Evolutionary conservation across 30 jellyfish, hydroid and myxozoan genomes (phyloP).

Genomic region (Haliclystus octoradiatus): DNA sequence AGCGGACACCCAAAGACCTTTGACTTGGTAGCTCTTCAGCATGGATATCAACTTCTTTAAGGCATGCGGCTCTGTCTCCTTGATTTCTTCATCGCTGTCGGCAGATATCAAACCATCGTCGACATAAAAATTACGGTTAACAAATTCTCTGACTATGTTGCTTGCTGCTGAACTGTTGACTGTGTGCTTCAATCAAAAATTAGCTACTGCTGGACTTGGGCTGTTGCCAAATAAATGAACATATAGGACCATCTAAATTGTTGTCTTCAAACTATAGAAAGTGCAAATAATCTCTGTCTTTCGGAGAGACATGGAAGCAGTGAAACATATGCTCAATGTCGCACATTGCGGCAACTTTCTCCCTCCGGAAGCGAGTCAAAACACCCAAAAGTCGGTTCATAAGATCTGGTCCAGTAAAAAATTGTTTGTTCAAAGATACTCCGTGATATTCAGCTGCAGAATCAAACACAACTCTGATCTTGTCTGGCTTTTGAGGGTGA

Average conservation of each 20-base stretch:
- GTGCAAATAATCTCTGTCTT: constrained; percentile 33
- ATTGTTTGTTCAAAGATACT: constrained; percentile 23
- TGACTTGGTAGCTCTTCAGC: constrained; percentile 25
- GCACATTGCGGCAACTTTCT: too few relatives aligned
- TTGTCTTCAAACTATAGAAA: too few relatives aligned
- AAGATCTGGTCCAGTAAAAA: constrained; percentile 48
- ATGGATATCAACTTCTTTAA: constrained; percentile 8
- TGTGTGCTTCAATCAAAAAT: constrained; percentile 20
- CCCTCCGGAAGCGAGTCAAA: too few relatives aligned
- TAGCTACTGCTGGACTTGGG: too few relatives aligned
- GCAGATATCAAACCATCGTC: constrained; percentile 38
- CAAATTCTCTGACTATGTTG: constrained; percentile 11
- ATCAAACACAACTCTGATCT: too few relatives aligned
- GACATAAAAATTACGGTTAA: constrained; percentile 37
- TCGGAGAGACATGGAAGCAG: constrained; percentile 16
- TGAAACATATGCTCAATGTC: constrained; percentile 48
- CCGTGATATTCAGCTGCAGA: constrained; percentile 35
- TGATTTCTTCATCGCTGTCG: too few relatives aligned
- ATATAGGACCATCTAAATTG: constrained; percentile 10
- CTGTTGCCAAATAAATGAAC: too few relatives aligned
- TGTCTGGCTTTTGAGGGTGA: constrained; percentile 23
- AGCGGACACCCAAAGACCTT: constrained; percentile 27
- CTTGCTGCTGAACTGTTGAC: constrained; percentile 28
- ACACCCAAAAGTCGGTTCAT: constrained; percentile 40
- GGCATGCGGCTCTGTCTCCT: constrained; percentile 2